These are phyloP conservation scores for Pollenia labialis DNA, from an alignment of 2,888 invertebrate genomes.

Conservation along the genomic window DNA sequence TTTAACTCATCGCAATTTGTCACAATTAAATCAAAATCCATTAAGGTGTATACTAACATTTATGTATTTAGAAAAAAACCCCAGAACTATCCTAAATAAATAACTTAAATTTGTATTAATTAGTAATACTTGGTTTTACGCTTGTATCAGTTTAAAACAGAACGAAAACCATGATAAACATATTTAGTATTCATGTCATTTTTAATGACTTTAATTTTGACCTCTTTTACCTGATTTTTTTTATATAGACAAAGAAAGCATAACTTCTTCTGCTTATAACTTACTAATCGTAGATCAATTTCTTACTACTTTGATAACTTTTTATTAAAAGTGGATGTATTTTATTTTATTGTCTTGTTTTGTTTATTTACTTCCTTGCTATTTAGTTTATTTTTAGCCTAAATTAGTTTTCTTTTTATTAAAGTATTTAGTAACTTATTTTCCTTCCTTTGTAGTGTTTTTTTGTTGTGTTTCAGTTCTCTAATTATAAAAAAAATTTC, in stretches of 20 bases:
- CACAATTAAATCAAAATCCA: no score
- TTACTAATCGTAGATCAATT: conserved; percentile 22
- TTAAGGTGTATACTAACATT: no score
- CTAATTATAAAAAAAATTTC: conserved; percentile 27
- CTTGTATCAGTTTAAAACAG: neutral
- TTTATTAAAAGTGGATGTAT: conserved; percentile 22
- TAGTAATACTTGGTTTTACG: conserved; percentile 16
- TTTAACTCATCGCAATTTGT: no score
- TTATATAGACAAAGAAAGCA: conserved; percentile 7
- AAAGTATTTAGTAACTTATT: no score
- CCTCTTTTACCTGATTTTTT: conserved; percentile 54
- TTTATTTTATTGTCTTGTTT: conserved; percentile 27
- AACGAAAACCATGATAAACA: conserved; percentile 7
- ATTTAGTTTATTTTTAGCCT: conserved; percentile 45
- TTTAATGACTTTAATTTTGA: conserved; percentile 32
- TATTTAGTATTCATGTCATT: conserved; percentile 62
- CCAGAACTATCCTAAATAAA: neutral
- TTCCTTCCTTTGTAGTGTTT: conserved; percentile 5
- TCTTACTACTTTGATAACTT: neutral
- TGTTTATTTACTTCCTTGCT: conserved; percentile 44
- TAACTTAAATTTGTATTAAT: neutral
- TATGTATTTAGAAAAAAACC: no score
- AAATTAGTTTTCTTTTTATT: no score
- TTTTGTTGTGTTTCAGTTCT: conserved; percentile 27
- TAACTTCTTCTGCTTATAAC: neutral